Percentiles rank a stretch among this genome's conserved stretches.
Conservation (phyloP, 2,888 invertebrate species). For the Oeneis ivallda region DNA sequence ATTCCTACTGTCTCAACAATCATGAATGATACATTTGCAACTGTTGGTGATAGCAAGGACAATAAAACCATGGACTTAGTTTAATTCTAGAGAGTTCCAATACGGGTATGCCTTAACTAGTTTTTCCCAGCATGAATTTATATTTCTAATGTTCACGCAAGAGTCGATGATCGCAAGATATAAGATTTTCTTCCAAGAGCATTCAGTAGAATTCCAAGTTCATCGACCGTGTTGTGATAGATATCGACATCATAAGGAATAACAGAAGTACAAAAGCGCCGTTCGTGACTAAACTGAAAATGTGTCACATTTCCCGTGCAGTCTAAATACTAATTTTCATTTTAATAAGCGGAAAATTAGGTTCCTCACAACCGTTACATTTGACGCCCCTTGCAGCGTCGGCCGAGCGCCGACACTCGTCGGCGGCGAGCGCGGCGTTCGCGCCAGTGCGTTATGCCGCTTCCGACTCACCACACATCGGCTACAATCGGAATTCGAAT, state of each 20-base stretch:
- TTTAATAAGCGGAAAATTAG: conserved; percentile 68
- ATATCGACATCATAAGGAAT: neutral
- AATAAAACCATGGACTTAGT: no score
- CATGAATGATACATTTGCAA: no score
- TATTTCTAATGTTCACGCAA: neutral
- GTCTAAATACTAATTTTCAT: conserved; percentile 53
- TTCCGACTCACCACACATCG: conserved; percentile 70
- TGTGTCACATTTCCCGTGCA: conserved; percentile 38
- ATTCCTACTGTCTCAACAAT: no score
- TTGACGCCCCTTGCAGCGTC: conserved; percentile 74
- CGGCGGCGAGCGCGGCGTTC: conserved; percentile 46
- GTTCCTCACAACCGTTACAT: conserved; percentile 46
- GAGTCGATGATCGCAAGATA: neutral
- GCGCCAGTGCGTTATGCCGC: conserved; percentile 66
- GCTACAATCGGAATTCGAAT: conserved; percentile 47
- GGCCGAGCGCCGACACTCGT: conserved; percentile 55
- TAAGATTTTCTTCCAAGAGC: neutral
- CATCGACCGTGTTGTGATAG: neutral
- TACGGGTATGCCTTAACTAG: no score
- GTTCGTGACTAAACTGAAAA: conserved; percentile 12
- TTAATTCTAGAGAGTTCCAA: no score
- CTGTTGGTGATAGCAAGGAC: no score
- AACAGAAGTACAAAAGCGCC: conserved; percentile 12
- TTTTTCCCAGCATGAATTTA: neutral
- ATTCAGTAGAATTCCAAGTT: neutral